Conservation (phyloP, 2,888 invertebrate genomes). For the Colletes collaris region DNA sequence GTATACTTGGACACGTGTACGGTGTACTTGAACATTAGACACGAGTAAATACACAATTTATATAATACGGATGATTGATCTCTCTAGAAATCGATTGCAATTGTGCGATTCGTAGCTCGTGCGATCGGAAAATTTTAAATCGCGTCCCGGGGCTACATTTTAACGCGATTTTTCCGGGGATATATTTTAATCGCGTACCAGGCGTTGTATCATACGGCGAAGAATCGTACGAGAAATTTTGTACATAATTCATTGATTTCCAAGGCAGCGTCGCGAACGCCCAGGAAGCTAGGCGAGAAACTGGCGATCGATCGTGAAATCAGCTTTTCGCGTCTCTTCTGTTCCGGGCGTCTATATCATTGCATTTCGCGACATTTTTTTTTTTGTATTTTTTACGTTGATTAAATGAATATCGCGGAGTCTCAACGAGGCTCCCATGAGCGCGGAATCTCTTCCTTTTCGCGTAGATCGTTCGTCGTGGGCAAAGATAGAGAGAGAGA, state of each 20-base stretch:
- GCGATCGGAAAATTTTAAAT: slow-evolving; percentile 21
- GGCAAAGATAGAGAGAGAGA: not conserved
- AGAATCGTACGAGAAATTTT: slow-evolving; percentile 11
- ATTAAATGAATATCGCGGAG: no score
- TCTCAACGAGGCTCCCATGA: no score
- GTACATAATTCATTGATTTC: slow-evolving; percentile 44
- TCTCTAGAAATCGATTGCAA: slow-evolving; percentile 43
- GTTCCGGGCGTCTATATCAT: not conserved
- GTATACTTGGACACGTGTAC: slow-evolving; percentile 24
- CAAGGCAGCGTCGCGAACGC: slow-evolving; percentile 1
- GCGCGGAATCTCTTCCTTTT: no score
- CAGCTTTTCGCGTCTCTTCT: not conserved
- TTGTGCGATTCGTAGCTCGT: slow-evolving; percentile 43
- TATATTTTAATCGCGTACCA: not conserved
- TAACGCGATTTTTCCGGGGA: no score
- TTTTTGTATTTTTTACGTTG: not conserved
- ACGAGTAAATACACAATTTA: slow-evolving; percentile 42
- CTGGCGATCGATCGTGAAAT: not conserved
- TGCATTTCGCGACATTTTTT: not conserved
- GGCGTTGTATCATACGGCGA: not conserved
- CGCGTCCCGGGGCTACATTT: slow-evolving; percentile 18
- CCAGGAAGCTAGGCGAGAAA: not conserved
- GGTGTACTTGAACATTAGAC: slow-evolving; percentile 42
- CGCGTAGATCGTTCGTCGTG: no score
- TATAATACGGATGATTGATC: slow-evolving; percentile 45